Base-by-base conservation (phyloP, 2,888 invertebrate species). In the Caenorhabditis afra region DNA sequence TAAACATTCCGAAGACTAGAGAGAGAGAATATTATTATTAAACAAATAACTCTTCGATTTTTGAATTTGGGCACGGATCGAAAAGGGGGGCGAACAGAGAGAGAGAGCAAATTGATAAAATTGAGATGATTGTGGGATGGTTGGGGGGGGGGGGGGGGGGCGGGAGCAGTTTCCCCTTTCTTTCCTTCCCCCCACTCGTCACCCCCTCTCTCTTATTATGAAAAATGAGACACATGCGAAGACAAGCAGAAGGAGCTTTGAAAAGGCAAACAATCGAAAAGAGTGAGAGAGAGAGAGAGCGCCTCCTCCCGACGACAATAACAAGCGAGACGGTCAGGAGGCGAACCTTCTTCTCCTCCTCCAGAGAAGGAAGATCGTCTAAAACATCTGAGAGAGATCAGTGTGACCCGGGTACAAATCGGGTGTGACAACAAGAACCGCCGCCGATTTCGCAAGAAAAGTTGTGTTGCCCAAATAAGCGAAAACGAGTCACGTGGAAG, bases 21-120 rank as follows among this genome's bases (percentile, higher is more conserved):
- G 23, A 22, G 59, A 47, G 23, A 41, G 39, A 45, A 49, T 44
- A 35, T 57, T 57, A 29, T 7, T 20, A 44, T 23, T 59, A 35
- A 18, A 57, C 71, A 71, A 71, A 71, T 64, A 71, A 10, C 29
- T 49, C 20, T 64, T 61, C 49, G 62, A 49, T 57, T 71, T 62
- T 64, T 61, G 62, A 44, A 47, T 53, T 59, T 22, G 0, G 11
- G 18, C 12, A 10, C 29, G 50, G 14, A 16, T 35, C 5, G n/a
- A 41, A 44, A 58, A 14, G n/a, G 7, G 23, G 23, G 14, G 1
- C 52, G 10, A 23, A 23, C 23, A 4, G 16, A 44, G 20, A 41
- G 29, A 41, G 14, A 41, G 23, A 39, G 22, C 11, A 37, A 61
- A 16, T n/a, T 14, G 39, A 29, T 29, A 29, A 29, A n/a, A n/a